phyloP scores from a whole-genome alignment of 2,888 invertebrate genomes.

The Pachycephus smyrnensis region DNA sequence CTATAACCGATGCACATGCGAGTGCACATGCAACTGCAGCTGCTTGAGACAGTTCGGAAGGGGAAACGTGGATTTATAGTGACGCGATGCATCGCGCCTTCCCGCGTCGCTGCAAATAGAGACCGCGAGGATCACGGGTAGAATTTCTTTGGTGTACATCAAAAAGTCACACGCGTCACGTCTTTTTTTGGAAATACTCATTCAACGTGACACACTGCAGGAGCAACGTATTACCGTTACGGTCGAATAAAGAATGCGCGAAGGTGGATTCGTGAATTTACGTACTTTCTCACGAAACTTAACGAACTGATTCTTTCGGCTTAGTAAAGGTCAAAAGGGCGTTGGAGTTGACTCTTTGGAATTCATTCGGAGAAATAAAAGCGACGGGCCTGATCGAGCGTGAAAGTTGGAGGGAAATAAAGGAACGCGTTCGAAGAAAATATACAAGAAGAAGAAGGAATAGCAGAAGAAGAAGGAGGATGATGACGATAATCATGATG shows the following conservation, averaged over 20 bases:
- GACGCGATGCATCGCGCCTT: not conserved
- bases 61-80: not conserved
- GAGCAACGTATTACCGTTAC: not conserved
- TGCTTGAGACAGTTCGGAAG: not conserved
- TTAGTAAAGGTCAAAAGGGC: not conserved
- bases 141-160: too few relatives aligned
- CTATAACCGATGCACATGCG: not conserved
- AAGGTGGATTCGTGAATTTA: not conserved
- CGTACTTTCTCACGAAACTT: not conserved
- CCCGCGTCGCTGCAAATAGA: not conserved
- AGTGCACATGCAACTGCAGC: not conserved
- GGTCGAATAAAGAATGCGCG: not conserved
- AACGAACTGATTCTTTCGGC: not conserved
- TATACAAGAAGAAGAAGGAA: not conserved
- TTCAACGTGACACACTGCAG: not conserved
- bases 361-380: not conserved
- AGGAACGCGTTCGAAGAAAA: not conserved
- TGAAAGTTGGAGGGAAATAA: not conserved
- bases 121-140: not conserved
- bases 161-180: not conserved
- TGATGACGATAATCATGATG: not conserved
- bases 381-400: not conserved
- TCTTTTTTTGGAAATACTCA: not conserved
- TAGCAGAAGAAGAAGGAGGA: not conserved
- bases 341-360: not conserved